Conservation (phyloP, 2,113 vertebrate genomes). For the Percopsis transmontana region DNA sequence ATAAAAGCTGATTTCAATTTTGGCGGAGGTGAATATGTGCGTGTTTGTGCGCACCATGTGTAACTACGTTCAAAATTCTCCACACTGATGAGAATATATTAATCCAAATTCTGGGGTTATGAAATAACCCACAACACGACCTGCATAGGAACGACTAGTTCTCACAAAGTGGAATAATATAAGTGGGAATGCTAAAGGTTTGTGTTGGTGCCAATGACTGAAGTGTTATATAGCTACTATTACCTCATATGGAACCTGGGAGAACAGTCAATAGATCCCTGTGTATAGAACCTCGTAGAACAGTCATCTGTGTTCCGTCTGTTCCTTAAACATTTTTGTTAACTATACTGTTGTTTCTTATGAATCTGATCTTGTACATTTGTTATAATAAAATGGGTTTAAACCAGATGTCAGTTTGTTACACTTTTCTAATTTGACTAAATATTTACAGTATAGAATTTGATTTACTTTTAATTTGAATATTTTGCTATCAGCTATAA, state of each 20-base stretch:
- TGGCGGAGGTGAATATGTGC: constrained; percentile 14
- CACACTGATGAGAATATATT: constrained; percentile 27
- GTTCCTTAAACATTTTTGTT: constrained; percentile 85
- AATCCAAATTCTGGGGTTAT: constrained; percentile 35
- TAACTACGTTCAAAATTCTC: constrained; percentile 39
- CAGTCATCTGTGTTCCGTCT: constrained; percentile 77
- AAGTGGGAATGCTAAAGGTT: background rate
- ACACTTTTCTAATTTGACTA: background rate
- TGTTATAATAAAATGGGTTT: constrained; percentile 92
- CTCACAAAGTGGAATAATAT: background rate
- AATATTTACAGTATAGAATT: background rate
- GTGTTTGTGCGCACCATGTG: constrained; percentile 24
- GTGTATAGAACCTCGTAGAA: constrained; percentile 82
- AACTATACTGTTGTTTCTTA: constrained; percentile 90
- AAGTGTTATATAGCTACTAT: constrained; percentile 76
- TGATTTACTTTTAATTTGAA: too few relatives aligned
- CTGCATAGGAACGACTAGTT: constrained; percentile 10
- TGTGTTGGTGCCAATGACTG: constrained; percentile 82
- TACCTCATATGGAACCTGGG: constrained; percentile 78
- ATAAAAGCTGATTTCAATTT: constrained; percentile 16
- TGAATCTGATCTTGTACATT: constrained; percentile 94
- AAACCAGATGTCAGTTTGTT: constrained; percentile 31
- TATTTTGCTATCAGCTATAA: too few relatives aligned
- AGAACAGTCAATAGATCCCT: constrained; percentile 79
- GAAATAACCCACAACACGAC: constrained; percentile 44